Conservation (phyloP, 2,888 invertebrate genomes). For the Habrosyne pyritoides region DNA sequence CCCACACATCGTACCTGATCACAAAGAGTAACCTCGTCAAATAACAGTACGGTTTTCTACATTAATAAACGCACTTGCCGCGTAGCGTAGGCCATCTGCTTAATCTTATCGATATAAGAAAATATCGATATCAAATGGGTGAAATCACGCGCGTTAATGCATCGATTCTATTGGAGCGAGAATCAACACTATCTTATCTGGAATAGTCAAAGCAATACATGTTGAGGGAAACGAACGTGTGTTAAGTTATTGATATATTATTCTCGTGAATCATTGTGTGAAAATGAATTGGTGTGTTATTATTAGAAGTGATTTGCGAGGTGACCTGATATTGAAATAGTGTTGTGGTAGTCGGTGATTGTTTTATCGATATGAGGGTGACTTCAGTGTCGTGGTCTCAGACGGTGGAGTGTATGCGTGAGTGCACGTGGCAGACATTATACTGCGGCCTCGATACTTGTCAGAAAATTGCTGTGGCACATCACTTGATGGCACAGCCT, state of each 20-base stretch:
- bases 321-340: slow-evolving; percentile 31
- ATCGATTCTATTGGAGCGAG: slow-evolving; percentile 57
- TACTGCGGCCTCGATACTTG: slow-evolving; percentile 64
- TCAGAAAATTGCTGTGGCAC: slow-evolving; percentile 54
- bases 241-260: slow-evolving; percentile 9
- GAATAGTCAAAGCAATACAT: slow-evolving; percentile 28
- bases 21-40: slow-evolving; percentile 19
- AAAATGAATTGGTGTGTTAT: slow-evolving; percentile 25
- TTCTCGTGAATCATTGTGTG: slow-evolving; percentile 24
- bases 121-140: slow-evolving; percentile 51
- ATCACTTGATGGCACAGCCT: slow-evolving; percentile 58
- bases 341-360: slow-evolving; percentile 31
- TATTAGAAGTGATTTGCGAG: slow-evolving; percentile 16
- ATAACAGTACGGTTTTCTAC: slow-evolving; percentile 45
- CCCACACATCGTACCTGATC: slow-evolving; percentile 48
- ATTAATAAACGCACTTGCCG: slow-evolving; percentile 55
- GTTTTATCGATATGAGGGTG: slow-evolving; percentile 45
- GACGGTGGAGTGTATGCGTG: slow-evolving; percentile 58
- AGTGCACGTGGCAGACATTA: slow-evolving; percentile 61
- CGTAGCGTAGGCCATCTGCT: slow-evolving; percentile 35
- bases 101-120: slow-evolving; percentile 65
- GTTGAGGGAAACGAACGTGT: slow-evolving; percentile 31
- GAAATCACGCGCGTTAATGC: slow-evolving; percentile 69
- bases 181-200: slow-evolving; percentile 34
- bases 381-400: slow-evolving; percentile 57